phyloP scores from a whole-genome alignment of 2,888 invertebrate species.

The Caradrina kadenii region DNA sequence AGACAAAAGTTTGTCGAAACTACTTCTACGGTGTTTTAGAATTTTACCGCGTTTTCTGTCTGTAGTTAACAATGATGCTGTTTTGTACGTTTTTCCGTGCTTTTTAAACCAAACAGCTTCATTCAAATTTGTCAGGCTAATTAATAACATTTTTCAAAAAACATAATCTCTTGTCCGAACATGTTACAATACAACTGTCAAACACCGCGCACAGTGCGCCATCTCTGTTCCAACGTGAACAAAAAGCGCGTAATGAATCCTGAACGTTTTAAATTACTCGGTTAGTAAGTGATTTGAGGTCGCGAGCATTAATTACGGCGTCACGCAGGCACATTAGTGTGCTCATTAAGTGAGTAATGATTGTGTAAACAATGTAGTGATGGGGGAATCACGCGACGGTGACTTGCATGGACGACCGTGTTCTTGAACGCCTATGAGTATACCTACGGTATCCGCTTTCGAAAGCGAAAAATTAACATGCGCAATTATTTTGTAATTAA shows the following conservation, averaged over 20 bases:
- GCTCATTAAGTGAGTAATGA: conserved; percentile 84
- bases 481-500: conserved; percentile 74
- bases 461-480: conserved; percentile 75
- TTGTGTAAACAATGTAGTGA: conserved; percentile 82
- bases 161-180: not conserved
- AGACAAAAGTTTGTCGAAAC: conserved; percentile 40
- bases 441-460: conserved; percentile 67
- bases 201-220: conserved; percentile 21
- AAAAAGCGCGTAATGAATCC: conserved; percentile 52
- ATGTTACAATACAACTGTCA: not conserved
- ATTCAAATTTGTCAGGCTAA: not conserved
- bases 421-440: conserved; percentile 67
- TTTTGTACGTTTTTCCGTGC: not conserved
- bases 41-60: conserved; percentile 10
- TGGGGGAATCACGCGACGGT: conserved; percentile 85
- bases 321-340: conserved; percentile 79
- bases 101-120: not conserved
- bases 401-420: conserved; percentile 76
- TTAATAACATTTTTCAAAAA: not conserved
- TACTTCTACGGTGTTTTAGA: not conserved
- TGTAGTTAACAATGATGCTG: not conserved
- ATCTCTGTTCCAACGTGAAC: conserved; percentile 11
- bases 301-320: conserved; percentile 81
- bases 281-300: conserved; percentile 55
- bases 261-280: conserved; percentile 51